Percentiles rank a stretch among this genome's conserved stretches.
Conservation (phyloP, 2,113 vertebrate genomes). For the Colossoma macropomum region DNA sequence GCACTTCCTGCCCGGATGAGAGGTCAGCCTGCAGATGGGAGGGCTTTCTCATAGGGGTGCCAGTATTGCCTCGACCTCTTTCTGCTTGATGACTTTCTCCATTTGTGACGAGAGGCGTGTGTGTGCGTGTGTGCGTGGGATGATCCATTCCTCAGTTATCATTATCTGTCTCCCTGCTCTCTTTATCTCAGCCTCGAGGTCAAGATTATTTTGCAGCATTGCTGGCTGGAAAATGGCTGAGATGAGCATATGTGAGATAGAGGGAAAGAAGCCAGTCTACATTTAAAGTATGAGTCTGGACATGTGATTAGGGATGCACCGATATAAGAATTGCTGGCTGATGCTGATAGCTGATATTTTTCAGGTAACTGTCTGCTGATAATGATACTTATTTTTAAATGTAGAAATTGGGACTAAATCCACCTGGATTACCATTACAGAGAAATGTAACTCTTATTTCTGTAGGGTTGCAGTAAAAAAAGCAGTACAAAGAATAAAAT, state of each 20-base stretch:
- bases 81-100: neutral
- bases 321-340: too few relatives aligned
- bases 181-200: conserved; percentile 25
- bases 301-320: too few relatives aligned
- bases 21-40: conserved; percentile 5
- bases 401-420: too few relatives aligned
- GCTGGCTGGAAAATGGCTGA: neutral
- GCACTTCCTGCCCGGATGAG: conserved; percentile 25
- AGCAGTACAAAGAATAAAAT: too few relatives aligned
- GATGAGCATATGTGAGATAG: neutral
- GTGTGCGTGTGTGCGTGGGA: neutral
- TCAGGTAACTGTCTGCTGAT: too few relatives aligned
- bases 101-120: too few relatives aligned
- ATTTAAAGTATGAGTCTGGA: too few relatives aligned
- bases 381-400: too few relatives aligned
- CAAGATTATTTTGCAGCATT: conserved; percentile 17
- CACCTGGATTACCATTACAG: too few relatives aligned
- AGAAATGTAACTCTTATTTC: too few relatives aligned
- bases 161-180: neutral
- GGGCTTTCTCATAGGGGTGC: neutral
- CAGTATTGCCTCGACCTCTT: neutral
- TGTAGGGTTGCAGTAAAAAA: too few relatives aligned
- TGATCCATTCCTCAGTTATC: neutral
- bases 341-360: too few relatives aligned
- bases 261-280: neutral